These are phyloP conservation scores for Gymnocypris eckloni DNA, from an alignment of 2,797 vertebrate genomes.

Conservation along the genomic window DNA sequence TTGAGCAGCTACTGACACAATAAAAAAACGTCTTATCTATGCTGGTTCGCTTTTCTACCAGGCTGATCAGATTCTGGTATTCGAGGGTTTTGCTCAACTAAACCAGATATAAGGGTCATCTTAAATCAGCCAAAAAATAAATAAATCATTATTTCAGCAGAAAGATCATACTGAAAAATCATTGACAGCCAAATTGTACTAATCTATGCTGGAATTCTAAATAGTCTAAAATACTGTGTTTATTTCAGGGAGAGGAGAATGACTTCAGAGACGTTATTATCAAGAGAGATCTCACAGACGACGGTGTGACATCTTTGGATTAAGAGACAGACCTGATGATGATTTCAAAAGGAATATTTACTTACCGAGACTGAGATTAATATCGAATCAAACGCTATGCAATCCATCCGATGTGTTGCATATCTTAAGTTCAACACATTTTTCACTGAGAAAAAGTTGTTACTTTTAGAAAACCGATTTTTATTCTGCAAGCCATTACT, in stretches of 20 bases:
- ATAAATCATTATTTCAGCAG: background rate
- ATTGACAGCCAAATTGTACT: background rate
- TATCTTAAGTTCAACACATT: background rate
- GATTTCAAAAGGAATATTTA: background rate
- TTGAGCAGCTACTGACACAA: background rate
- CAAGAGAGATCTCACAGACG: slow-evolving; percentile 63
- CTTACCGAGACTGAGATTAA: background rate
- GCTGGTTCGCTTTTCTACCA: background rate
- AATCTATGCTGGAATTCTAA: background rate
- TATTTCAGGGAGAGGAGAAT: slow-evolving; percentile 72
- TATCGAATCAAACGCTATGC: background rate
- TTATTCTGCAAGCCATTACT: background rate
- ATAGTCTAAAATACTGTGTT: slow-evolving; percentile 15
- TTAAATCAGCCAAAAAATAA: background rate
- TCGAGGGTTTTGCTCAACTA: background rate
- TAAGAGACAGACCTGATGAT: background rate
- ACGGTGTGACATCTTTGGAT: slow-evolving; percentile 52
- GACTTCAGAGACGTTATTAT: slow-evolving; percentile 73
- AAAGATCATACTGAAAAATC: background rate
- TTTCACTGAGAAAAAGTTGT: background rate
- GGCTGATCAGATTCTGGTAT: background rate
- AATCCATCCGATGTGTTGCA: background rate
- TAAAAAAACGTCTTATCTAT: background rate
- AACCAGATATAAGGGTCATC: no score
- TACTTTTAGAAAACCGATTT: background rate